phyloP scores from a whole-genome alignment of 2,797 vertebrate genomes.

The Pelobates cultripes region DNA sequence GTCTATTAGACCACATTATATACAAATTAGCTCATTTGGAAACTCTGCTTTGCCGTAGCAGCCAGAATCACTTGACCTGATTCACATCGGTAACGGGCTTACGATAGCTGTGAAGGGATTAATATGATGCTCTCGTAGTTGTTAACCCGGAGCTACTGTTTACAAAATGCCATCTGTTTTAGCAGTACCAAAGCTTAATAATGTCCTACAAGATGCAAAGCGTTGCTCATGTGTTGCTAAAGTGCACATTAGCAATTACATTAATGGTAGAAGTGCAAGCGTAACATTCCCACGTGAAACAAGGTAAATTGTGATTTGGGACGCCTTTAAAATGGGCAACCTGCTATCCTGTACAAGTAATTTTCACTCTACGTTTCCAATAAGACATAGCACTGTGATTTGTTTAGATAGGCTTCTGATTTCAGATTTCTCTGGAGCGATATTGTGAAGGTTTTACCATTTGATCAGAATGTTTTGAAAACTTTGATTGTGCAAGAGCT shows the following conservation, averaged over 20 bases:
- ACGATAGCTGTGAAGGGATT: constrained; percentile 13
- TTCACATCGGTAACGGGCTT: constrained; percentile 18
- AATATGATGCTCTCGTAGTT: constrained; percentile 2
- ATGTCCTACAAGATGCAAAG: constrained; percentile 30
- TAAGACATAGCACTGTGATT: no score
- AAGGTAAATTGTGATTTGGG: neutral
- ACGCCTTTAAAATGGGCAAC: neutral
- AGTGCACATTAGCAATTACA: constrained; percentile 39
- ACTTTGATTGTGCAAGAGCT: no score
- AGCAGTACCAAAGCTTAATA: constrained; percentile 32
- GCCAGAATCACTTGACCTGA: constrained; percentile 13
- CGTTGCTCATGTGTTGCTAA: constrained; percentile 32
- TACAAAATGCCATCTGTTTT: constrained; percentile 26
- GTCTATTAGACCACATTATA: neutral
- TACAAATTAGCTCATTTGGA: neutral
- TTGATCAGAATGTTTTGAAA: no score
- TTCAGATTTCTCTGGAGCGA: no score
- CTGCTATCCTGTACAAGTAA: neutral
- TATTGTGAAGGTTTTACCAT: no score
- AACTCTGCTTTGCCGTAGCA: neutral
- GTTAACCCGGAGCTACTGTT: constrained; percentile 23
- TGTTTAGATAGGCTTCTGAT: no score
- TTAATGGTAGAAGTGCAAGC: constrained; percentile 11
- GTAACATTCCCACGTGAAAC: constrained; percentile 9
- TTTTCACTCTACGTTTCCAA: no score